Evolutionary conservation across 2,888 invertebrate species (phyloP), one percentile per base, ranked within the genome.

Genomic region (Scaptomyza flava): DNA sequence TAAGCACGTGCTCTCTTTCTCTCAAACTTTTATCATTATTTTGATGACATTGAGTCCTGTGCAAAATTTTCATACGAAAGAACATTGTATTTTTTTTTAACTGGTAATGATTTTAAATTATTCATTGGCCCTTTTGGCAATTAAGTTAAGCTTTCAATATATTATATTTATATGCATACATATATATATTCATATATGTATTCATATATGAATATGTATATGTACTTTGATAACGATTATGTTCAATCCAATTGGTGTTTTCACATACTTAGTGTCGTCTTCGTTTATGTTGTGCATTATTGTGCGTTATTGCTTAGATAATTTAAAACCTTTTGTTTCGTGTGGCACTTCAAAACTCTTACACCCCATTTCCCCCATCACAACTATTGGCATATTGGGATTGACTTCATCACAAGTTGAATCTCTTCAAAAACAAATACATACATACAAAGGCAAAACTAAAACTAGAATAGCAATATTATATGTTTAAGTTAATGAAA

Each of bases 391-490:
- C 6, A 51, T 53, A n/a, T 54, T 27, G 43, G 52, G 20, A 52
- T 72, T 58, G 30, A 45, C 62, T 42, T 42, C 7, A 14, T 42
- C 14, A 20, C 30, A 62, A 48, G 30, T 27, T 17, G 42, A 72
- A 72, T 72, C 72, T 71, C 76, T 65, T 65, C 6, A 41, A 59
- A 68, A 17, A 66, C 56, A 72, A 48, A 61, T 42, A 12, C 4
- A 48, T 41, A 54, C 51, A 70, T 38, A 67, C 63, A 54, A 73
- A 61, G 54, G 73, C 72, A 63, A 64, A 87, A 84, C 79, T 81
- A 82, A 65, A 73, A 79, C 73, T 87, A 79, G 85, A 79, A 61
- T 83, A 85, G 88, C 82, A 87, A 83, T 83, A 83, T 87, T 80
- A 79, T 81, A 79, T 64, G 64, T 67, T 72, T 87, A 82, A 87